Evolutionary conservation across 2,888 invertebrate species (phyloP), one percentile per base, ranked within the genome.

Genomic region (Rapana venosa): DNA sequence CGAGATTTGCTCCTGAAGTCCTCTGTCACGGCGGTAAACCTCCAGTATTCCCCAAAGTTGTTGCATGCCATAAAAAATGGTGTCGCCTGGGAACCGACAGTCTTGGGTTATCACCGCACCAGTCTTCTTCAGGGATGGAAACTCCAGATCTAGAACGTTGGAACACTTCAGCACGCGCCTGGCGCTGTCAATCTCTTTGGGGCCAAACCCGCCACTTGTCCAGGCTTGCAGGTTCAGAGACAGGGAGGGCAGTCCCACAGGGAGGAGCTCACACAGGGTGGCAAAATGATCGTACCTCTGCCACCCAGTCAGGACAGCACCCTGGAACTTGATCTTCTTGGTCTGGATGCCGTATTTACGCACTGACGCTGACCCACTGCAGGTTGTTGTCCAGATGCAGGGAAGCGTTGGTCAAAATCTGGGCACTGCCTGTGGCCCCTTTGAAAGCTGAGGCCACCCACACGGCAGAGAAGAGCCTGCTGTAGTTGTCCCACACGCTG

Each of bases 401-500:
- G n/a, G 96, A 96, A 87, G 97, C 97, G 13, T 97, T 97, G 0
- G 98, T 97, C 88, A 98, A 94, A 90, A 97, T 97, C 96, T 97
- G 97, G 92, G 97, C 97, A 90, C 97, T 93, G 17, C 98, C 98
- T 90, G 98, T 98, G 0, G 98, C 98, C 0, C 98, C 98, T 96
- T 98, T 98, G 94, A 97, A 98, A 0, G 98, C 98, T 84, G 98
- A 97, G 0, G 98, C 98, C 85, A 97, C 97, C 98, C 98, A 98
- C 36, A 98, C 96, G 13, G 87, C 87, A 0, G 90, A 22, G 90
- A 93, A 93, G 15, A 91, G 86, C 11, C 56, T 88, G 58, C 90
- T 89, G 89, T 93, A 93, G 87, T 97, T 97, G 35, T 97, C 97
- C 97, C 95, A 95, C n/a, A 93, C 91, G 94, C 96, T 92, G 93